A percentile compares a stretch with the other conserved stretches of the same genome.
These are phyloP conservation scores for Sebastes kiyomatsui DNA, from an alignment of 2,797 vertebrate genomes.

Conservation along the genomic window DNA sequence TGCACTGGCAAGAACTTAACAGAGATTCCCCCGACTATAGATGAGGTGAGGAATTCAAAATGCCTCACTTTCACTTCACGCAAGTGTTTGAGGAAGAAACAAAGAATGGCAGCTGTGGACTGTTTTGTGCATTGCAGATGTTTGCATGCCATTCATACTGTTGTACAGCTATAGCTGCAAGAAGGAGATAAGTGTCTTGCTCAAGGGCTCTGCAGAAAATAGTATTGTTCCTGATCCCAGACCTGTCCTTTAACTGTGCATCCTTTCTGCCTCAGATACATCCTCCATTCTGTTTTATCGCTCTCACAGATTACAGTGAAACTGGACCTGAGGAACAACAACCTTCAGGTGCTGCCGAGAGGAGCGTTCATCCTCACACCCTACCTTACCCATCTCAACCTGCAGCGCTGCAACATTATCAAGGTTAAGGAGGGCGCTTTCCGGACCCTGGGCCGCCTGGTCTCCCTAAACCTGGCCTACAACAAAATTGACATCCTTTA, in stretches of 20 bases:
- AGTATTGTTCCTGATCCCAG: not conserved
- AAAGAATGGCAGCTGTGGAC: not conserved
- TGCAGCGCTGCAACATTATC: constrained; percentile 86
- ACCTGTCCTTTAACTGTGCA: not conserved
- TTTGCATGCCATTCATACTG: not conserved
- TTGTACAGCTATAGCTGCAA: not conserved
- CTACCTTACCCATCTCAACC: constrained; percentile 88
- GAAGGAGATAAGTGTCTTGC: not conserved
- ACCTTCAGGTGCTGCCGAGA: constrained; percentile 73
- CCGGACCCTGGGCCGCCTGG: constrained; percentile 85
- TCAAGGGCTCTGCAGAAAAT: not conserved
- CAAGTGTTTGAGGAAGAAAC: not conserved
- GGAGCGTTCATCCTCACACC: constrained; percentile 84
- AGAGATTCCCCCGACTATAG: constrained; percentile 77
- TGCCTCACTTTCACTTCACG: not conserved
- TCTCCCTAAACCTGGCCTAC: constrained; percentile 88
- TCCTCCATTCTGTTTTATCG: not conserved
- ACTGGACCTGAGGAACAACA: constrained; percentile 87
- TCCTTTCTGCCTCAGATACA: not conserved
- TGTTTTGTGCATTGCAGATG: not conserved
- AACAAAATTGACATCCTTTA: constrained; percentile 88
- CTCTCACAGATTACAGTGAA: constrained; percentile 84
- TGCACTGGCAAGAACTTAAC: constrained; percentile 87
- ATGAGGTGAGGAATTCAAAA: constrained; percentile 82
- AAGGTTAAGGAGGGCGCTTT: constrained; percentile 90